phyloP scores from a whole-genome alignment of 2,113 vertebrate species.

The Nyctibius bracteatus region DNA sequence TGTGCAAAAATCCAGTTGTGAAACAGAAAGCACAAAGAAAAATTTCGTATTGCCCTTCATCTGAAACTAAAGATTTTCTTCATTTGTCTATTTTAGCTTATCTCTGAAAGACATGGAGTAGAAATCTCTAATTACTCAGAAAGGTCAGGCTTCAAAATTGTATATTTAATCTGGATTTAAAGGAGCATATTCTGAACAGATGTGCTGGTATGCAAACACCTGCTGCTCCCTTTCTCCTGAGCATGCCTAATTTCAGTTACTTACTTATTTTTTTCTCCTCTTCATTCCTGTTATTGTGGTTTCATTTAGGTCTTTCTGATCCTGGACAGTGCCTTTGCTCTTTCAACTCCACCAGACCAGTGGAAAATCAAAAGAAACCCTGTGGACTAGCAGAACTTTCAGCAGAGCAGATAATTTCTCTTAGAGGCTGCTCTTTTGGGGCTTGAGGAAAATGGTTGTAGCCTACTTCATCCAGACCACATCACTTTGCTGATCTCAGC shows the following conservation, averaged over 20 bases:
- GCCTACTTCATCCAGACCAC: neutral
- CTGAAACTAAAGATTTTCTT: neutral
- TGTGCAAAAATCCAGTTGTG: neutral
- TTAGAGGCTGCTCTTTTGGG: neutral
- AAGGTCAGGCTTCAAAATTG: constrained; percentile 64
- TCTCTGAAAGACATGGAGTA: constrained; percentile 5
- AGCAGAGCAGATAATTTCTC: neutral
- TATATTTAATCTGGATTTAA: constrained; percentile 66
- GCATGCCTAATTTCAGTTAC: neutral
- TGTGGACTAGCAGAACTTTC: neutral
- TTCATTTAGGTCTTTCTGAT: neutral
- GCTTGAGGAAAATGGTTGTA: neutral
- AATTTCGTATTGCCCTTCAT: neutral
- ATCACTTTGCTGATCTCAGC: neutral
- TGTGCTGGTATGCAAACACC: constrained; percentile 50
- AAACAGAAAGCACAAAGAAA: neutral
- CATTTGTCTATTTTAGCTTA: neutral
- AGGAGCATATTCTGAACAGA: constrained; percentile 39
- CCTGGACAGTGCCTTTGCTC: neutral
- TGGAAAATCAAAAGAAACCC: neutral
- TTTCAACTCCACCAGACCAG: neutral
- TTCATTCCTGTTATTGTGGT: neutral
- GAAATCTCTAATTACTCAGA: constrained; percentile 64
- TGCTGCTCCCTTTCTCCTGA: constrained; percentile 26
- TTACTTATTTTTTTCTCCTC: neutral